Percentiles rank a stretch among this genome's conserved stretches.
Evolutionary conservation across 2,888 invertebrate genomes (phyloP).

Genomic region (Chelonus formosanus): DNA sequence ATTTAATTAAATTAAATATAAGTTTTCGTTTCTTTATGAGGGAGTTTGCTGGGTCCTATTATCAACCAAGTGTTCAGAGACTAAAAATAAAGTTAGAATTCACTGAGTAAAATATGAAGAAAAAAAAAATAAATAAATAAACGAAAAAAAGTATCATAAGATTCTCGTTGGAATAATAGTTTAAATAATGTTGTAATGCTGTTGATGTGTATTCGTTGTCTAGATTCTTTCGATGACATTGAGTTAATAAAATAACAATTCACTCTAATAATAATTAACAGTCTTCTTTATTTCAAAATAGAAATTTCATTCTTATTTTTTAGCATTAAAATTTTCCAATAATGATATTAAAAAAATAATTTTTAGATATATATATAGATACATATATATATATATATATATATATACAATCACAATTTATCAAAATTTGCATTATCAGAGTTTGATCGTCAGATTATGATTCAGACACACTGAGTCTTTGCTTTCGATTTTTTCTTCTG

Average conservation of each 20-base stretch:
- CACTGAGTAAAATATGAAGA: neutral
- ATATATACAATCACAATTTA: constrained; percentile 11
- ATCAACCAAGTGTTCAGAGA: too few relatives aligned
- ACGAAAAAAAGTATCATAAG: neutral
- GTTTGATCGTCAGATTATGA: neutral
- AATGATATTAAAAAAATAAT: too few relatives aligned
- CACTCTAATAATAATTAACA: neutral
- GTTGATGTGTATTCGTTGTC: constrained; percentile 38
- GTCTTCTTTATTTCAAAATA: neutral
- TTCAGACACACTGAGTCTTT: constrained; percentile 13
- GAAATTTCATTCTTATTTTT: too few relatives aligned
- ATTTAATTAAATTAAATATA: too few relatives aligned
- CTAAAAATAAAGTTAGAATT: too few relatives aligned
- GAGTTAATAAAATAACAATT: constrained; percentile 21
- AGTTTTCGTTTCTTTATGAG: too few relatives aligned
- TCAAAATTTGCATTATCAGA: neutral
- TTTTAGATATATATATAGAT: neutral
- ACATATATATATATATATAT: neutral
- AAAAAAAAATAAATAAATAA: neutral
- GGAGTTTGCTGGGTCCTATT: too few relatives aligned
- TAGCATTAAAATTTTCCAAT: too few relatives aligned
- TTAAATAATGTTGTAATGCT: constrained; percentile 30
- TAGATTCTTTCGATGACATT: constrained; percentile 36
- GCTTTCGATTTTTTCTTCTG: constrained; percentile 44
- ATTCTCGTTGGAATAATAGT: constrained; percentile 20